These are phyloP conservation scores for Littorina saxatilis DNA, from an alignment of 1,140 invertebrate genomes.

Conservation along the genomic window DNA sequence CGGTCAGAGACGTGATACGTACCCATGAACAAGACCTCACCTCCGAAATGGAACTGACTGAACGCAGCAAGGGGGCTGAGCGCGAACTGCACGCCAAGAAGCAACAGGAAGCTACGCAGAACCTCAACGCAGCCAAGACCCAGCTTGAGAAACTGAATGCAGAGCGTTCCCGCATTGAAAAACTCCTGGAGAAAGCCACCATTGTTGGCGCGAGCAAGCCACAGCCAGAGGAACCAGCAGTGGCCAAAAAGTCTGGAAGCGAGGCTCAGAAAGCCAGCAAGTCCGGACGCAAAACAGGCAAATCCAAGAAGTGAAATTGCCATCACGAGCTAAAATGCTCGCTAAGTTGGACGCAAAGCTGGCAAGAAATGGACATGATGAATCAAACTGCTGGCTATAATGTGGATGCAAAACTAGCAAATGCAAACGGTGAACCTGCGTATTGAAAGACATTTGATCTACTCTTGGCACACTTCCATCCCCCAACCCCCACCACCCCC, in stretches of 20 bases:
- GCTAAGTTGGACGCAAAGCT: too few relatives aligned
- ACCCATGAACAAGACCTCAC: slow-evolving; percentile 53
- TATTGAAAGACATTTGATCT: background rate
- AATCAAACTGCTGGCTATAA: background rate
- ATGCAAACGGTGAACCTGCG: background rate
- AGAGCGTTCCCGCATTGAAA: slow-evolving; percentile 25
- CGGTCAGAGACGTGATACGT: slow-evolving; percentile 44
- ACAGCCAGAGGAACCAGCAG: background rate
- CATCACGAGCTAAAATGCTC: background rate
- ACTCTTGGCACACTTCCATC: background rate
- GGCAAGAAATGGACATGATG: background rate
- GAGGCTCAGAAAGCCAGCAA: background rate
- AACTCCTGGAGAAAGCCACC: slow-evolving; percentile 4
- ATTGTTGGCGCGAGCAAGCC: background rate
- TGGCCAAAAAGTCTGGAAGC: background rate
- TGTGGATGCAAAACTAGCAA: background rate
- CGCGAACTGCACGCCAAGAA: slow-evolving; percentile 21
- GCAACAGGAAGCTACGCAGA: slow-evolving; percentile 11
- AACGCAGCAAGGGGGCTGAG: slow-evolving; percentile 21
- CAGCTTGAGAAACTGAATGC: slow-evolving; percentile 21
- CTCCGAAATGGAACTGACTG: slow-evolving; percentile 48
- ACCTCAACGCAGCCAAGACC: slow-evolving; percentile 14
- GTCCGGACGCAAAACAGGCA: background rate
- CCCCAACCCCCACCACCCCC: too few relatives aligned
- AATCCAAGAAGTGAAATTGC: slow-evolving; percentile 1